Evolutionary conservation across 2,113 vertebrate species (phyloP).

Genomic region (Pseudopodoces humilis): DNA sequence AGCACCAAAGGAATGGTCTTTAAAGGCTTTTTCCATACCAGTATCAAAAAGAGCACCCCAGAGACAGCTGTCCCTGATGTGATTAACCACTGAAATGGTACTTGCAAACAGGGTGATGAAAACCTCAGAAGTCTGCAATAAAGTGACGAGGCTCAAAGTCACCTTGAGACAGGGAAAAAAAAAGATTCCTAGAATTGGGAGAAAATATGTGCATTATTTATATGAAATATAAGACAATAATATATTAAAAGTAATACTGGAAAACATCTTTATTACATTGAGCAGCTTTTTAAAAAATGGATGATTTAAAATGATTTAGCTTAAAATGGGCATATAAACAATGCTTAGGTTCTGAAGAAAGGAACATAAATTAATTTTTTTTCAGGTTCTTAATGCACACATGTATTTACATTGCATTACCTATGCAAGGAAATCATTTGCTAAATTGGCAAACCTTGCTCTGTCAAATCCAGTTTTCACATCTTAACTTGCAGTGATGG

Average conservation of each 20-base stretch:
- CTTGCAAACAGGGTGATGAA: conserved; percentile 62
- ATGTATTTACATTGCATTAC: neutral
- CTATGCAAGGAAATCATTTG: conserved; percentile 24
- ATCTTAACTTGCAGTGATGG: neutral
- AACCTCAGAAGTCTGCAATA: neutral
- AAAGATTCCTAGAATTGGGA: conserved; percentile 17
- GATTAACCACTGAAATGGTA: conserved; percentile 40
- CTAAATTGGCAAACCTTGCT: conserved; percentile 18
- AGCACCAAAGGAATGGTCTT: neutral
- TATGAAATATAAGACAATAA: neutral
- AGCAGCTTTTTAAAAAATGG: neutral
- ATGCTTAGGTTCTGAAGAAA: neutral
- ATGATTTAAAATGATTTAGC: neutral
- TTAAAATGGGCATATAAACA: neutral
- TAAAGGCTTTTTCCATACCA: neutral
- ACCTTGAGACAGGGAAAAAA: conserved; percentile 5
- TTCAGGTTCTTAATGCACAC: neutral
- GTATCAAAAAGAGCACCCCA: neutral
- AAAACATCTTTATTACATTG: neutral
- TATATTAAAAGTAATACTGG: neutral
- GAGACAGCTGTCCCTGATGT: conserved; percentile 40
- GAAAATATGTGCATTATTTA: neutral
- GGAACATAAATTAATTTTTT: neutral
- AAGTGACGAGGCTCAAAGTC: conserved; percentile 60
- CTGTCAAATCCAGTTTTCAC: conserved; percentile 22